Percentiles rank a stretch among this genome's conserved stretches.
Conservation (phyloP, 2,797 vertebrate genomes). For the Sebastes hopkinsi region DNA sequence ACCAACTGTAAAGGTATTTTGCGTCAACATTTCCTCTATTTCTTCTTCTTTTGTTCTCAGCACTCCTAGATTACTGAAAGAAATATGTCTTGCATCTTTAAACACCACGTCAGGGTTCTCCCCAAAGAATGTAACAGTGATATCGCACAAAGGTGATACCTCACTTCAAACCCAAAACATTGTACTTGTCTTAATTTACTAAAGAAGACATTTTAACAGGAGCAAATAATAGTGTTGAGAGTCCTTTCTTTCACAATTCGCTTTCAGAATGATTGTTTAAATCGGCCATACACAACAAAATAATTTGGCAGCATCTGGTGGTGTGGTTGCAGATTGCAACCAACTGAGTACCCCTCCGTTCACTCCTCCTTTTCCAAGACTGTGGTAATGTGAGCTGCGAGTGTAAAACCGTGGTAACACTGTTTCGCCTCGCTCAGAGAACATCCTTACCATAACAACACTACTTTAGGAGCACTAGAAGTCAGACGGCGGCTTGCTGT, state of each 20-base stretch:
- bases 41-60: not conserved
- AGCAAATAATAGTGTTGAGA: not conserved
- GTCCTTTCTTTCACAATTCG: not conserved
- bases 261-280: not conserved
- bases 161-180: not conserved
- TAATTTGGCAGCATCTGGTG: too few relatives aligned
- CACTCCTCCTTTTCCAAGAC: too few relatives aligned
- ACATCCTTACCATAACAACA: too few relatives aligned
- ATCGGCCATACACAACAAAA: not conserved
- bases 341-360: too few relatives aligned
- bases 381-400: fast-evolving
- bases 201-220: not conserved
- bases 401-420: too few relatives aligned
- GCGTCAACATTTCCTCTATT: not conserved
- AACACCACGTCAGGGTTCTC: not conserved
- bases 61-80: not conserved
- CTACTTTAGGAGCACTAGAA: too few relatives aligned
- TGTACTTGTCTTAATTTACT: not conserved
- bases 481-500: too few relatives aligned
- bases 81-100: not conserved
- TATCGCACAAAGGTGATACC: not conserved
- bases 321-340: too few relatives aligned
- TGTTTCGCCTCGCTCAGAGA: fast-evolving
- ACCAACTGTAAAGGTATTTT: not conserved
- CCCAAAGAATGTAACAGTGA: not conserved